Evolutionary conservation across 2,888 invertebrate species (phyloP).

Genomic region (Napeogenes inachia): DNA sequence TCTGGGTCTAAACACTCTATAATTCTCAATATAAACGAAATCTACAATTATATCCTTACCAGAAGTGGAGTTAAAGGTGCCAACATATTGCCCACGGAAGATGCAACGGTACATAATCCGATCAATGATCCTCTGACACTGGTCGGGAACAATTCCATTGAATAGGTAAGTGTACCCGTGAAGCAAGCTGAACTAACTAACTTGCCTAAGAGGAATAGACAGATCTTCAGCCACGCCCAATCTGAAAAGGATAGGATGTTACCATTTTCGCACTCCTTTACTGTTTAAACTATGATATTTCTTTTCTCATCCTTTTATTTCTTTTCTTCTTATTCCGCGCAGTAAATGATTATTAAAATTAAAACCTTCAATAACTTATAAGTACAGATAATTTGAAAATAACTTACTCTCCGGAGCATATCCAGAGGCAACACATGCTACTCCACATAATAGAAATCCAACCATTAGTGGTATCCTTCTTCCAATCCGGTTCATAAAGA

Average conservation of each 20-base stretch:
- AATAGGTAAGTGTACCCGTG: slow-evolving; percentile 78
- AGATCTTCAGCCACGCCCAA: background rate
- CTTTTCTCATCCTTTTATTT: too few species aligned
- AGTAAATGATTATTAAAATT: too few species aligned
- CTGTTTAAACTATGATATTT: too few species aligned
- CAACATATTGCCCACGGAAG: slow-evolving; percentile 78
- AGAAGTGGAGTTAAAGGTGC: slow-evolving; percentile 80
- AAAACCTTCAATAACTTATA: too few species aligned
- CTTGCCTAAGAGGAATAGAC: background rate
- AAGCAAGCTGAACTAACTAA: slow-evolving; percentile 60
- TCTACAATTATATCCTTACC: slow-evolving; percentile 37
- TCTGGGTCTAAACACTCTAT: too few species aligned
- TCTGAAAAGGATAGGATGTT: background rate
- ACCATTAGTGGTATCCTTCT: slow-evolving; percentile 51
- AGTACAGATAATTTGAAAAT: too few species aligned
- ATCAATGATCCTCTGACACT: slow-evolving; percentile 79
- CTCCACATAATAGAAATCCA: slow-evolving; percentile 50
- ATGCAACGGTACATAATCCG: slow-evolving; percentile 77
- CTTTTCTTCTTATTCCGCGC: too few species aligned
- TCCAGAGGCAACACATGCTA: slow-evolving; percentile 24
- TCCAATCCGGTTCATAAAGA: slow-evolving; percentile 59
- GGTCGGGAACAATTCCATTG: slow-evolving; percentile 82
- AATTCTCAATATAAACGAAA: too few species aligned
- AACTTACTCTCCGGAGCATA: slow-evolving; percentile 13
- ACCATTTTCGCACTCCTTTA: too few species aligned